Evolutionary conservation across 2,797 vertebrate species (phyloP).

Genomic region (Epinephelus coioides): DNA sequence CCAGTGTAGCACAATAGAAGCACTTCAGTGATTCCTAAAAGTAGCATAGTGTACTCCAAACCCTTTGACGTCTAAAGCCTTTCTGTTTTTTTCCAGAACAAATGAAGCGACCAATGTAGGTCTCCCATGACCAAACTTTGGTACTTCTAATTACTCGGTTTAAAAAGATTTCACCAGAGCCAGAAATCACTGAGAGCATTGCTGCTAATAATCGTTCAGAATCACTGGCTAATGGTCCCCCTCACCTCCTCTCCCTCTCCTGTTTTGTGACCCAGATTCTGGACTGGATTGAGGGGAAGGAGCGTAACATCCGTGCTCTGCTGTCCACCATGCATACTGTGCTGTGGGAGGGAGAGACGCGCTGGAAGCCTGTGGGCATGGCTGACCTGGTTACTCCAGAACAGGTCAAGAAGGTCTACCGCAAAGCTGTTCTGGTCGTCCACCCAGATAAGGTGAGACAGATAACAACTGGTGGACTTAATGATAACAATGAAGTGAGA

Average conservation of each 20-base stretch:
- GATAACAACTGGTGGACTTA: not conserved
- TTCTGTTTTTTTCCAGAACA: slow-evolving; percentile 42
- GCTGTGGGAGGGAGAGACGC: slow-evolving; percentile 97
- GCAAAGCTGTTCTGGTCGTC: slow-evolving; percentile 96
- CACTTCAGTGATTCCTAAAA: slow-evolving; percentile 47
- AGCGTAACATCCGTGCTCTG: slow-evolving; percentile 96
- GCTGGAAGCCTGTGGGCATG: slow-evolving; percentile 97
- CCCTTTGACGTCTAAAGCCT: slow-evolving; percentile 35
- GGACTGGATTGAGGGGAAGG: slow-evolving; percentile 99
- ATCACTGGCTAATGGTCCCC: slow-evolving; percentile 30
- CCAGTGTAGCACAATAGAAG: slow-evolving; percentile 23
- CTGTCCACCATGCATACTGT: slow-evolving; percentile 99
- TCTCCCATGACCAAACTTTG: slow-evolving; percentile 54
- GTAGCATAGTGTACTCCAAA: slow-evolving; percentile 38
- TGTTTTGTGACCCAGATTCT: slow-evolving; percentile 88
- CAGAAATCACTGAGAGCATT: slow-evolving; percentile 39
- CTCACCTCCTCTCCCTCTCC: slow-evolving; percentile 1
- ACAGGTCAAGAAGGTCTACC: slow-evolving; percentile 98
- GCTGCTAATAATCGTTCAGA: slow-evolving; percentile 51
- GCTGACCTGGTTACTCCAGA: slow-evolving; percentile 98
- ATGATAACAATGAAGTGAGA: not conserved
- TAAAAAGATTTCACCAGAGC: slow-evolving; percentile 41
- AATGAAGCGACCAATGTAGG: slow-evolving; percentile 40
- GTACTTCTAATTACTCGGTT: slow-evolving; percentile 48
- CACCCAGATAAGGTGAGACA: slow-evolving; percentile 96